Conservation (phyloP, 2,888 invertebrate species). For the Beris chalybata region DNA sequence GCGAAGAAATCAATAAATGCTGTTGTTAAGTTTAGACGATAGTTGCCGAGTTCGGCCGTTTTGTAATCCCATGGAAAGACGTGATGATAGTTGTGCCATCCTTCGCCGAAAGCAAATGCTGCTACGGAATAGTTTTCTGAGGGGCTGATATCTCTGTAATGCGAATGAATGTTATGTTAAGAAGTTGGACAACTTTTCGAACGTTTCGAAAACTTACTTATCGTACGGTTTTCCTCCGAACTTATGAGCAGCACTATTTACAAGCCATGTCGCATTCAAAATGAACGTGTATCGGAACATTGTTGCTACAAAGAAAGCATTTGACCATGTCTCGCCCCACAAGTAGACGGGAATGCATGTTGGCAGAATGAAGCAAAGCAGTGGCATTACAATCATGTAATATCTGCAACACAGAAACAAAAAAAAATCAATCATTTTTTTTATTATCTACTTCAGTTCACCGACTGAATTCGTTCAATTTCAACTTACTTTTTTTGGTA, state of each 20-base stretch:
- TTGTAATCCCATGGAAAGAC: slow-evolving; percentile 74
- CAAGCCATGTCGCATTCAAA: slow-evolving; percentile 86
- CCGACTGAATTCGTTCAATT: background rate
- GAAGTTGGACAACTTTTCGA: background rate
- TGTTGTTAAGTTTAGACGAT: slow-evolving; percentile 73
- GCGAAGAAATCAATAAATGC: slow-evolving; percentile 79
- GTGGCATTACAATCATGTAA: slow-evolving; percentile 73
- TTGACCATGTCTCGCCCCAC: slow-evolving; percentile 74
- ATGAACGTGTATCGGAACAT: slow-evolving; percentile 78
- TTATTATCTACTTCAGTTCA: background rate
- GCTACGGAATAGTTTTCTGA: slow-evolving; percentile 67
- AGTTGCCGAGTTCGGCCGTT: slow-evolving; percentile 76
- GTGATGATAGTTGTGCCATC: slow-evolving; percentile 68
- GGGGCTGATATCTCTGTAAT: slow-evolving; percentile 64
- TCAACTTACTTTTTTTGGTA: slow-evolving; percentile 83
- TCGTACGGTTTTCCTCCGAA: slow-evolving; percentile 78
- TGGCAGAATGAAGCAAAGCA: slow-evolving; percentile 77
- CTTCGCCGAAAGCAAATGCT: slow-evolving; percentile 68
- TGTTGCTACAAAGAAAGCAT: slow-evolving; percentile 69
- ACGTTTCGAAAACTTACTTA: slow-evolving; percentile 57
- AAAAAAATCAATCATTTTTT: slow-evolving; percentile 10
- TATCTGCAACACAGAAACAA: slow-evolving; percentile 59
- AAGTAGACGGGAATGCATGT: slow-evolving; percentile 72
- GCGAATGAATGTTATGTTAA: background rate
- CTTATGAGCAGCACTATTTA: slow-evolving; percentile 87